These are phyloP conservation scores for Sialia sialis DNA, from an alignment of 2,113 vertebrate genomes.

Conservation along the genomic window DNA sequence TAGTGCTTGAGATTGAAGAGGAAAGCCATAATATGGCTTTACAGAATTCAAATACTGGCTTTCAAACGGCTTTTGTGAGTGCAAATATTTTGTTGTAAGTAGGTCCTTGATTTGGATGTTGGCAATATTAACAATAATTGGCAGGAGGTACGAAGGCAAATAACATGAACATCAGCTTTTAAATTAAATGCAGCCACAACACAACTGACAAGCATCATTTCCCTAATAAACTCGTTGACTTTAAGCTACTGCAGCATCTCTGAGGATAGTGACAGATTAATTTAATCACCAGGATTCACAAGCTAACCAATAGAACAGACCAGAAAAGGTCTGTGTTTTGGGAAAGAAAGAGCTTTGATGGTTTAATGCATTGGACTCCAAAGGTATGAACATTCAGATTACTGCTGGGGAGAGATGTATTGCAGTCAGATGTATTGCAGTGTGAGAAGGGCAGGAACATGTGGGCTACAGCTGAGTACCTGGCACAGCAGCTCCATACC, in stretches of 20 bases:
- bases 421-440: not conserved
- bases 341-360: not conserved
- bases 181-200: not conserved
- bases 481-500: not conserved
- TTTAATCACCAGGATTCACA: not conserved
- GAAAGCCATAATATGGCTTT: not conserved
- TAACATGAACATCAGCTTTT: slow-evolving; percentile 15
- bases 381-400: not conserved
- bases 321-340: not conserved
- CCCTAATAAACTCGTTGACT: not conserved
- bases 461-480: not conserved
- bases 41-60: slow-evolving; percentile 10
- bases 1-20: not conserved
- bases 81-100: slow-evolving; percentile 41
- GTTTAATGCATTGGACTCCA: not conserved
- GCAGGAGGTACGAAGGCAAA: slow-evolving; percentile 25
- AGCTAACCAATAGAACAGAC: not conserved
- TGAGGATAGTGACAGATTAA: not conserved
- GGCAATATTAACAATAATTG: slow-evolving; percentile 31
- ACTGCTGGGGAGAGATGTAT: accelerated
- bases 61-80: not conserved
- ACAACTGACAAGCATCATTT: not conserved
- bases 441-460: not conserved
- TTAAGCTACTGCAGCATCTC: not conserved
- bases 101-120: slow-evolving; percentile 31